Conservation (phyloP, 2,113 vertebrate genomes). For the Mohoua ochrocephala region DNA sequence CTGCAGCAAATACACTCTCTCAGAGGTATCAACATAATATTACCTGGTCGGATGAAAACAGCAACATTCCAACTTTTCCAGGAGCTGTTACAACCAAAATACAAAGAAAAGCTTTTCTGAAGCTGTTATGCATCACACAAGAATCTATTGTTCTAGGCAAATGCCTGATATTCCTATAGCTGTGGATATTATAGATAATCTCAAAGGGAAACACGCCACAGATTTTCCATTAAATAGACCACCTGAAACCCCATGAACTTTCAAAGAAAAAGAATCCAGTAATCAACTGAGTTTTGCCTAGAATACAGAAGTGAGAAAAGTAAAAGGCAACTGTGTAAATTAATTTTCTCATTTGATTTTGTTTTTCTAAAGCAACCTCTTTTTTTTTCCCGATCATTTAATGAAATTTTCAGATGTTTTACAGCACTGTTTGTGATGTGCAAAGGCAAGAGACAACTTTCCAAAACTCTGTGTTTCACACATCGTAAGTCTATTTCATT, state of each 20-base stretch:
- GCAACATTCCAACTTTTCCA: not conserved
- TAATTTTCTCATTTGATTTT: not conserved
- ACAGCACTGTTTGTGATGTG: not conserved
- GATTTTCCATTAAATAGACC: not conserved
- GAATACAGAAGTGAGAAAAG: not conserved
- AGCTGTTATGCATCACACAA: not conserved
- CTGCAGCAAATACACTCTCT: not conserved
- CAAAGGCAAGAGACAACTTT: not conserved
- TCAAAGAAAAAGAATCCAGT: not conserved
- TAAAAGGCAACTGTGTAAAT: not conserved
- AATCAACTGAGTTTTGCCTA: not conserved
- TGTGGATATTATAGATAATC: not conserved
- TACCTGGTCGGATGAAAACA: not conserved
- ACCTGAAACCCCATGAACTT: not conserved
- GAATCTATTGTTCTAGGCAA: not conserved
- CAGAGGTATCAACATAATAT: not conserved
- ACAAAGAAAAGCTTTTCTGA: not conserved
- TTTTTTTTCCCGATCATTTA: not conserved
- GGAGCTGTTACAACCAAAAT: not conserved
- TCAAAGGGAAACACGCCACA: not conserved
- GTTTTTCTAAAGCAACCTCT: not conserved
- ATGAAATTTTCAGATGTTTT: not conserved
- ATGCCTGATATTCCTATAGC: not conserved
- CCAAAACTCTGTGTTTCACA: not conserved
- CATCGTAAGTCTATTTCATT: not conserved